Conservation (phyloP, 92 coral and sea anemone species). For the Siderastrea siderea region DNA sequence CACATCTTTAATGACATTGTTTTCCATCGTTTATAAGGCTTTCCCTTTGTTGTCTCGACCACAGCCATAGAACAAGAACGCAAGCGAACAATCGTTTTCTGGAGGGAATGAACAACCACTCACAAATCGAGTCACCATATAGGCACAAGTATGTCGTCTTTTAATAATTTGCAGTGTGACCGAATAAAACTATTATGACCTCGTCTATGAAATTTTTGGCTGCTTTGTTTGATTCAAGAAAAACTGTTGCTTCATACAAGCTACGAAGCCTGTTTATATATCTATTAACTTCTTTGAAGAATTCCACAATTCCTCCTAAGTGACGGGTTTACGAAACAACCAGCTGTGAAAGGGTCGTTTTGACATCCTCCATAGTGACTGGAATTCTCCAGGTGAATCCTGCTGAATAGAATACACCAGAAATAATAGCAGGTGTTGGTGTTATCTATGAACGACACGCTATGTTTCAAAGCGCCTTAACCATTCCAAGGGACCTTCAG, state of each 20-base stretch:
- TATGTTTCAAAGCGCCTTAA: not conserved
- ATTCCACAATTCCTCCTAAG: not conserved
- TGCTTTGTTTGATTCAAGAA: not conserved
- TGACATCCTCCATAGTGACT: not conserved
- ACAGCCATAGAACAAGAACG: too few species aligned
- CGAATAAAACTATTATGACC: not conserved
- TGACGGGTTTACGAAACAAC: not conserved
- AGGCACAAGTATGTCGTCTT: too few species aligned
- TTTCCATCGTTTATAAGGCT: too few species aligned
- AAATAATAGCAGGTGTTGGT: not conserved
- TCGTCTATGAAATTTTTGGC: too few species aligned
- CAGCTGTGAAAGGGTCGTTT: not conserved
- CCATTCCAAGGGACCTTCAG: too few species aligned
- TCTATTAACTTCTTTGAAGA: not conserved
- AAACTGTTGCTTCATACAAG: not conserved
- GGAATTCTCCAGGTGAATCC: not conserved
- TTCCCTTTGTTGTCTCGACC: too few species aligned
- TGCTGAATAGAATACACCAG: not conserved
- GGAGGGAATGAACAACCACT: too few species aligned
- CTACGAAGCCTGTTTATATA: not conserved
- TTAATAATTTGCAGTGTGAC: not conserved
- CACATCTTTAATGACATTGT: too few species aligned
- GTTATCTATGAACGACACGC: not conserved
- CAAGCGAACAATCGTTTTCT: too few species aligned
- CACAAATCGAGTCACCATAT: too few species aligned